Percentiles rank a stretch among this genome's conserved stretches.
Conservation (phyloP, 2,113 vertebrate genomes). For the Laterallus jamaicensis region DNA sequence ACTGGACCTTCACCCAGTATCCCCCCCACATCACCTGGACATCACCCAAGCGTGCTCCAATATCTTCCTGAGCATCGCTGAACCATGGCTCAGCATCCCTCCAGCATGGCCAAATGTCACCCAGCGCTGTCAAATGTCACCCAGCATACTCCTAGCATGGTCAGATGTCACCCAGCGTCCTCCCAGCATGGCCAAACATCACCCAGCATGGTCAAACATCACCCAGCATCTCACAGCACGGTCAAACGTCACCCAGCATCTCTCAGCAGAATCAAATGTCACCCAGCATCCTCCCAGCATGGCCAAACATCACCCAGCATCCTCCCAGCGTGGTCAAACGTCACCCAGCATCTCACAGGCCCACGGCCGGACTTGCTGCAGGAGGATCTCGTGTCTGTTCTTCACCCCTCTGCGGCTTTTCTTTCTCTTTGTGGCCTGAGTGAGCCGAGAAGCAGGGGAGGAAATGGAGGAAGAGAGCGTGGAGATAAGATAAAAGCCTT, state of each 20-base stretch:
- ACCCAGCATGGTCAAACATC: background rate
- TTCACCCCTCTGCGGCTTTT: background rate
- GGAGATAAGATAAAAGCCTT: constrained; percentile 30
- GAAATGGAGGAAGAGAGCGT: constrained; percentile 1
- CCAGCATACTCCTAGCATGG: background rate
- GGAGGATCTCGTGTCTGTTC: background rate
- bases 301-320: background rate
- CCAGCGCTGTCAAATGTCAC: background rate
- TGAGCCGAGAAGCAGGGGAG: background rate
- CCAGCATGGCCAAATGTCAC: too few relatives aligned
- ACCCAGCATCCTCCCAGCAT: background rate
- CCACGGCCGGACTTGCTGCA: too few relatives aligned
- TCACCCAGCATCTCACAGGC: background rate
- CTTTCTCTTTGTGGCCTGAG: background rate
- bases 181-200: background rate
- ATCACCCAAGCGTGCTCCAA: background rate
- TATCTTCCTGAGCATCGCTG: background rate
- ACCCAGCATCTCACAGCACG: background rate
- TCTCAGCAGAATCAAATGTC: rapidly evolving
- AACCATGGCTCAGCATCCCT: background rate
- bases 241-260: background rate
- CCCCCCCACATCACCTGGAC: background rate
- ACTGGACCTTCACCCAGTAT: background rate
- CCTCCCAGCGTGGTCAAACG: too few relatives aligned
- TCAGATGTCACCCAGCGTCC: background rate